These are phyloP conservation scores for Cotesia typhae DNA, from an alignment of 1,140 invertebrate species.

Conservation along the genomic window DNA sequence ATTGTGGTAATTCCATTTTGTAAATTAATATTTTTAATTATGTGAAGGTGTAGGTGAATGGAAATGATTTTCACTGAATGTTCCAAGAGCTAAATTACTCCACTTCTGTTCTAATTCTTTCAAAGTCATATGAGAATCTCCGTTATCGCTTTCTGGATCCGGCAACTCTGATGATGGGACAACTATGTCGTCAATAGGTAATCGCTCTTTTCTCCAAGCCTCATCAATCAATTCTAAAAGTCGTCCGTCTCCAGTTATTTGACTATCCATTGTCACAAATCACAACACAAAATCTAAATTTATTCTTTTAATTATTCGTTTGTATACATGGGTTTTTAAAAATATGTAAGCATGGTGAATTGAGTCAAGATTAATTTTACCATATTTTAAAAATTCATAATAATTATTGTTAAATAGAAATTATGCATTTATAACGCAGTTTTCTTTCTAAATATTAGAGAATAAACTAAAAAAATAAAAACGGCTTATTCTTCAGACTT, in stretches of 20 bases:
- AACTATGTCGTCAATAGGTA: slow-evolving; percentile 89
- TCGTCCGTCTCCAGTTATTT: slow-evolving; percentile 75
- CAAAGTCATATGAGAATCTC: slow-evolving; percentile 83
- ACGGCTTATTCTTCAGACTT: too few species aligned
- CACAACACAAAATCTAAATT: neutral
- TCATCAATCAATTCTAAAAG: slow-evolving; percentile 90
- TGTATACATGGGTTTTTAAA: too few species aligned
- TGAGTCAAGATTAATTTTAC: too few species aligned
- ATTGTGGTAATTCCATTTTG: slow-evolving; percentile 59
- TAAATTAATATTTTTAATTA: slow-evolving; percentile 45
- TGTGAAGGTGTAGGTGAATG: slow-evolving; percentile 61
- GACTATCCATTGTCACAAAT: slow-evolving; percentile 67
- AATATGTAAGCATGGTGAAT: too few species aligned
- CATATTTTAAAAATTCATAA: too few species aligned
- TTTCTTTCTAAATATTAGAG: too few species aligned
- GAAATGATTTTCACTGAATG: slow-evolving; percentile 66
- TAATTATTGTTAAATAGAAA: too few species aligned
- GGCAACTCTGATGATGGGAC: slow-evolving; percentile 89
- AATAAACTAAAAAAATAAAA: too few species aligned
- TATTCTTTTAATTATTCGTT: too few species aligned
- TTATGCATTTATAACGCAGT: too few species aligned
- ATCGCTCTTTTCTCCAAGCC: slow-evolving; percentile 84
- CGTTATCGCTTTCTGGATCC: slow-evolving; percentile 93
- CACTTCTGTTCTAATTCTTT: slow-evolving; percentile 92
- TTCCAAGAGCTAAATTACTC: slow-evolving; percentile 79